phyloP scores from a whole-genome alignment of 1,140 invertebrate genomes.

The Dreissena rostriformis region DNA sequence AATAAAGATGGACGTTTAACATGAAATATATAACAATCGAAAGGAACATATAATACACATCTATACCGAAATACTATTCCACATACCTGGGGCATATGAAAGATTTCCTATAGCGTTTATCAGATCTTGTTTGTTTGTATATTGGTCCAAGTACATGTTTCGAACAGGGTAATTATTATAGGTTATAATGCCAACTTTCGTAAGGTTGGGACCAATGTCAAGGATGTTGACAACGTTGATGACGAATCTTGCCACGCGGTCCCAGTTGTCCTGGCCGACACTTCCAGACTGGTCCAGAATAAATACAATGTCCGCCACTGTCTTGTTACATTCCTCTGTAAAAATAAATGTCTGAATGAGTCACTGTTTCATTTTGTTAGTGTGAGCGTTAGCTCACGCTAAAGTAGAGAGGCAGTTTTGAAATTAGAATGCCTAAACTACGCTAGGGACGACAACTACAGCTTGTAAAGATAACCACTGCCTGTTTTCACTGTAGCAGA shows the following conservation, averaged over 20 bases:
- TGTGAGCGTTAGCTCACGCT: too few relatives aligned
- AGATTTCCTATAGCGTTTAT: constrained; percentile 50
- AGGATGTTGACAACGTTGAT: constrained; percentile 61
- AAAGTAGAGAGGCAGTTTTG: too few relatives aligned
- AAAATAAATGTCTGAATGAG: too few relatives aligned
- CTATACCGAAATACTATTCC: background rate
- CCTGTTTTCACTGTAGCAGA: too few relatives aligned
- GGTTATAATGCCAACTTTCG: constrained; percentile 38
- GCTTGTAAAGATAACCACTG: too few relatives aligned
- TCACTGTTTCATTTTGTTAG: too few relatives aligned
- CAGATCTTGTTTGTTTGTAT: constrained; percentile 21
- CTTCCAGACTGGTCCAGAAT: constrained; percentile 54
- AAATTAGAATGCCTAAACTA: too few relatives aligned
- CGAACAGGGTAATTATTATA: constrained; percentile 22
- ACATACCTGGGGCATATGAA: constrained; percentile 35
- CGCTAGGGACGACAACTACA: too few relatives aligned
- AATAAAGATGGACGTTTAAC: too few relatives aligned
- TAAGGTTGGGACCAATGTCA: constrained; percentile 62
- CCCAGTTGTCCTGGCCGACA: constrained; percentile 41
- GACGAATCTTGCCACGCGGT: constrained; percentile 37
- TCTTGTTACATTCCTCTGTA: constrained; percentile 39
- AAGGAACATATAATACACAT: too few relatives aligned
- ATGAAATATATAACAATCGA: too few relatives aligned
- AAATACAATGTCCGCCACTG: constrained; percentile 50
- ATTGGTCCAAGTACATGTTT: constrained; percentile 32